Base-by-base conservation (phyloP, 2,797 vertebrate genomes). In the Pampus argenteus region DNA sequence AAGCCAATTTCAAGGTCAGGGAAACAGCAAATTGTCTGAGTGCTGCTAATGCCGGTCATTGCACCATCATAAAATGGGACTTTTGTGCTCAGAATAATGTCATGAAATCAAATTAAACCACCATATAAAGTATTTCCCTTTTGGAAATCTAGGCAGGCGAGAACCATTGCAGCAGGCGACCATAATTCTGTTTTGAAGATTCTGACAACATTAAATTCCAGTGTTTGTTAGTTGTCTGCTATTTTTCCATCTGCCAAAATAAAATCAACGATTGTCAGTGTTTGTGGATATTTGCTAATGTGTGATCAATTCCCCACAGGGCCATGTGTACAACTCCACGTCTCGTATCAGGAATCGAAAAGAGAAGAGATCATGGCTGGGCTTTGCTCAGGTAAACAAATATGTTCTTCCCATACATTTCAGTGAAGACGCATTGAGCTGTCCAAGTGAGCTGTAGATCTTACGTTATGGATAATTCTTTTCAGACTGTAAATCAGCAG, bases 271-370 rank as follows among this genome's bases (percentile, higher is more conserved):
- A 9, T 20, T 63, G 20, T 71, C 18, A 2, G 23, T 70, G 29
- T 66, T 68, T 29, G 25, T 52, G 18, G 17, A 47, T 55, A 34
- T 73, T 15, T n/a, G 23, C 54, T 85, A 2, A 74, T 72, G 11
- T 58, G 10, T 51, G 26, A 11, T 80, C 68, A 82, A 38, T 86
- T 45, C 81, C 93, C 90, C 28, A 22, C 92, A 99, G 98, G 98
- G 98, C 48, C 98, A 99, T 70, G 97, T 99, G 89, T 99, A 99
- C 88, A 99, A 98, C 93, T 99, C 97, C 83, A 99, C 98, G 23
- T 99, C 97, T 65, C 97, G 98, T 58, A 97, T 98, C 91, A 96
- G 97, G 94, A 99, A 98, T 89, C 95, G 97, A 84, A 97, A 96
- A 89, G 98, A 99, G 88, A 98, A 97, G 84, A 97, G 96, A 47